These are phyloP conservation scores for Drymonia ruficornis DNA, from an alignment of 2,888 invertebrate genomes.

Conservation along the genomic window DNA sequence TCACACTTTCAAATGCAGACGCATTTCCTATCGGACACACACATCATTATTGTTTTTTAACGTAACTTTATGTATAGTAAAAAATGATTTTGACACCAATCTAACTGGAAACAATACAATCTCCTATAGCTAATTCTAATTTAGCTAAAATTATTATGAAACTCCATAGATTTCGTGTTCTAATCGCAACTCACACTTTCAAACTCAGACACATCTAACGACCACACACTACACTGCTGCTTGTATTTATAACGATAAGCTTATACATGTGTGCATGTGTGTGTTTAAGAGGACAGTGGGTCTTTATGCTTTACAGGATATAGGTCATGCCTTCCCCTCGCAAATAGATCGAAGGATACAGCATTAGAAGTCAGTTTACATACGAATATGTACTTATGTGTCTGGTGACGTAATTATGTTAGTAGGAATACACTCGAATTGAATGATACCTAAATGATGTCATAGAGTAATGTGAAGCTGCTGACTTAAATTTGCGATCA, in stretches of 20 bases:
- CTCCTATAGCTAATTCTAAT: no score
- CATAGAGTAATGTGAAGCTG: no score
- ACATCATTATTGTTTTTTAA: no score
- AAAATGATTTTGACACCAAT: no score
- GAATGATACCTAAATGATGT: no score
- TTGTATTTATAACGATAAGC: constrained; percentile 2
- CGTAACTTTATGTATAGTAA: no score
- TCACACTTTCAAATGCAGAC: no score
- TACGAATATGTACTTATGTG: constrained; percentile 16
- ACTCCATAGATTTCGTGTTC: constrained; percentile 20
- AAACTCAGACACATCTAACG: constrained; percentile 9
- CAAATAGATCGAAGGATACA: constrained; percentile 58
- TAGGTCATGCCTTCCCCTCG: constrained; percentile 74
- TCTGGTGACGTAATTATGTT: neutral
- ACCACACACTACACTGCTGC: constrained; percentile 2
- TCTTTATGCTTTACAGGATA: constrained; percentile 69
- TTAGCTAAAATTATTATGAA: no score
- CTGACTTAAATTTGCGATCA: no score
- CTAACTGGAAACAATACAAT: no score
- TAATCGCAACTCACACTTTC: constrained; percentile 18
- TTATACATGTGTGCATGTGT: constrained; percentile 15
- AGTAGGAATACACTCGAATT: neutral
- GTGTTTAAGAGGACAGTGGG: constrained; percentile 55
- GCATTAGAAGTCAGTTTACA: constrained; percentile 13
- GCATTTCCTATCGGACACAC: no score